Evolutionary conservation across 2,113 vertebrate species (phyloP).

Genomic region (Paradoxurus hermaphroditus): DNA sequence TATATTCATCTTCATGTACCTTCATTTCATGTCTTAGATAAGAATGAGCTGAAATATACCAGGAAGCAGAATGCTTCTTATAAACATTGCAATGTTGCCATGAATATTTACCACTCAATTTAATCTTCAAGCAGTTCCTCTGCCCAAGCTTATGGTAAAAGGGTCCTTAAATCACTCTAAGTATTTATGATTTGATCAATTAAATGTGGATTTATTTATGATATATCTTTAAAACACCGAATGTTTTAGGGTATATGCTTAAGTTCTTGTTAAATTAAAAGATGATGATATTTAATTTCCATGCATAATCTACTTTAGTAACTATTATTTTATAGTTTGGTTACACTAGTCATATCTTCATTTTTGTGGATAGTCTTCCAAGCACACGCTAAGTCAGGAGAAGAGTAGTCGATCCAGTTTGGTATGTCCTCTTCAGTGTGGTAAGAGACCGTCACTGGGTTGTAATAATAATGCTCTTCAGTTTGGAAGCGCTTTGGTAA

Average conservation of each 20-base stretch:
- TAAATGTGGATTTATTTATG: constrained; percentile 49
- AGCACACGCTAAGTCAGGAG: constrained; percentile 4
- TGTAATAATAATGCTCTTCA: neutral
- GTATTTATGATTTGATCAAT: constrained; percentile 46
- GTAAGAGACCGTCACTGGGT: neutral
- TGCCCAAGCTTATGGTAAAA: constrained; percentile 31
- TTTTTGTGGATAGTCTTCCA: constrained; percentile 16
- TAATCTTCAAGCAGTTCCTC: constrained; percentile 37
- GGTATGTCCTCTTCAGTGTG: neutral
- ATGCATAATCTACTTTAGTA: neutral
- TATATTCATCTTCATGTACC: neutral
- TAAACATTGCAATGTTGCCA: neutral
- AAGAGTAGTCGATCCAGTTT: neutral
- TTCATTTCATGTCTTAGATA: constrained; percentile 24
- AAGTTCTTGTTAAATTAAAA: constrained; percentile 26
- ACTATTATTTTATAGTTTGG: constrained; percentile 23
- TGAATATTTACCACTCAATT: constrained; percentile 28
- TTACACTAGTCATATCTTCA: neutral
- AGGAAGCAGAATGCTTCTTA: constrained; percentile 18
- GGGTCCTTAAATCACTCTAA: constrained; percentile 18
- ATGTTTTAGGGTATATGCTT: neutral
- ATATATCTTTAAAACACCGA: neutral
- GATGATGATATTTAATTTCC: neutral
- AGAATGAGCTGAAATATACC: neutral
- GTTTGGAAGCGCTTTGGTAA: neutral